These are phyloP conservation scores for Temnothorax unifasciatus DNA, from an alignment of 2,888 invertebrate genomes.

Conservation along the genomic window DNA sequence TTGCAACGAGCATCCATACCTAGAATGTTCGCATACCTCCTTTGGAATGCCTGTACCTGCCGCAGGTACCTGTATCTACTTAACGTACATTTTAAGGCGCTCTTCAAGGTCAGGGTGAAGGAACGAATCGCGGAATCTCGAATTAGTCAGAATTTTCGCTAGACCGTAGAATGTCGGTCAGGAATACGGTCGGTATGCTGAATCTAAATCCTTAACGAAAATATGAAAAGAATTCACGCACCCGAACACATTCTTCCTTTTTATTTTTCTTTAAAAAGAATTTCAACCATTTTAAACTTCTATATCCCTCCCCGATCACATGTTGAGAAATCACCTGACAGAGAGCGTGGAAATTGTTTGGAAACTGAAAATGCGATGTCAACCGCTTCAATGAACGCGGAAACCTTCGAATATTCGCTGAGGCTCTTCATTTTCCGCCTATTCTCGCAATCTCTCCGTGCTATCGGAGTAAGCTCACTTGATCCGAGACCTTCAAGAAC, in stretches of 20 bases:
- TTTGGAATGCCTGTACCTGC: slow-evolving; percentile 32
- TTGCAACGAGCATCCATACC: not conserved
- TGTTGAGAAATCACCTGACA: slow-evolving; percentile 19
- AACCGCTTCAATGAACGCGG: slow-evolving; percentile 11
- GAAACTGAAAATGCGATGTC: slow-evolving; percentile 14
- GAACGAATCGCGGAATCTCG: not conserved
- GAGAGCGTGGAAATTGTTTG: slow-evolving; percentile 9
- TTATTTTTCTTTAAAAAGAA: not conserved
- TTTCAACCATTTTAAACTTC: not conserved
- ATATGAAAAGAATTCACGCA: not conserved
- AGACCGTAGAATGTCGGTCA: not conserved
- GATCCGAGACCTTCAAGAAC: slow-evolving; percentile 58
- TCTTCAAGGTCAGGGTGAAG: not conserved
- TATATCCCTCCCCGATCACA: not conserved
- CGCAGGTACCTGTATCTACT: slow-evolving; percentile 24
- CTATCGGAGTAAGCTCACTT: not conserved
- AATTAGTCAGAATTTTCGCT: not conserved
- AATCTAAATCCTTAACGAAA: not conserved
- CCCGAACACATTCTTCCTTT: not conserved
- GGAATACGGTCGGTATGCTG: not conserved
- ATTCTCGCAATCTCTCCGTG: slow-evolving; percentile 19
- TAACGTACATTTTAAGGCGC: not conserved
- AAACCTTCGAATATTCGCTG: slow-evolving; percentile 18
- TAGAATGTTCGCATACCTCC: slow-evolving; percentile 6
- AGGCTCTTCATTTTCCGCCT: slow-evolving; percentile 35